Percentiles rank a stretch among this genome's conserved stretches.
These are phyloP conservation scores for Aeoliscus strigatus DNA, from an alignment of 2,797 vertebrate species.

Conservation along the genomic window DNA sequence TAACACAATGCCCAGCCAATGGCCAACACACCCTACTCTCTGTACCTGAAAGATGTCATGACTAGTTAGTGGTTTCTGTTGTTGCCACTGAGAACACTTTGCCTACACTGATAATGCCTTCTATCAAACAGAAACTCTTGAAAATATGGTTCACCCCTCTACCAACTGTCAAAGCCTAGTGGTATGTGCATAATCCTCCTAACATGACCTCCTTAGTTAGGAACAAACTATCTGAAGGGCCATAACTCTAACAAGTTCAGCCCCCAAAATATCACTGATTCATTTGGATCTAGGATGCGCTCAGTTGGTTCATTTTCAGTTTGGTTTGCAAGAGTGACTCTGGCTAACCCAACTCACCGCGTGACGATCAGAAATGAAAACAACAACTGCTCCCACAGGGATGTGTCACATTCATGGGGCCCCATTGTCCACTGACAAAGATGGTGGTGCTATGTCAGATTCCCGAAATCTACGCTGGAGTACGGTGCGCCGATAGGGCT, in stretches of 20 bases:
- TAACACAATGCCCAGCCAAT: neutral
- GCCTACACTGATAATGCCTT: no score
- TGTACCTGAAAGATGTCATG: neutral
- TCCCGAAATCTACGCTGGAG: conserved; percentile 55
- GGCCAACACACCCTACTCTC: neutral
- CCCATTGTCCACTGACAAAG: conserved; percentile 53
- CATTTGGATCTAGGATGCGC: no score
- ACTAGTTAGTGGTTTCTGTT: no score
- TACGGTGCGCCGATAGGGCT: conserved; percentile 36
- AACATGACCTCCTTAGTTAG: no score
- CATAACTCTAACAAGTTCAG: no score
- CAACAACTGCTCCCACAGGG: conserved; percentile 49
- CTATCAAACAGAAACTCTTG: no score
- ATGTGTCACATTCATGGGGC: conserved; percentile 62
- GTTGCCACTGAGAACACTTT: no score
- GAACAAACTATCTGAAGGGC: no score
- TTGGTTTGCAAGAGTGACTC: conserved; percentile 20
- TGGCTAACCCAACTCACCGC: conserved; percentile 24
- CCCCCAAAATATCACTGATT: no score
- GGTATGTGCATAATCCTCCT: no score
- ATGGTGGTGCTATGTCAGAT: conserved; percentile 53
- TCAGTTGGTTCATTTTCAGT: neutral
- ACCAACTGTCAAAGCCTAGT: no score
- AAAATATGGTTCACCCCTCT: no score
- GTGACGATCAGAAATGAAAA: conserved; percentile 44